Conservation (phyloP, 2,113 vertebrate species). For the Strigops habroptila region DNA sequence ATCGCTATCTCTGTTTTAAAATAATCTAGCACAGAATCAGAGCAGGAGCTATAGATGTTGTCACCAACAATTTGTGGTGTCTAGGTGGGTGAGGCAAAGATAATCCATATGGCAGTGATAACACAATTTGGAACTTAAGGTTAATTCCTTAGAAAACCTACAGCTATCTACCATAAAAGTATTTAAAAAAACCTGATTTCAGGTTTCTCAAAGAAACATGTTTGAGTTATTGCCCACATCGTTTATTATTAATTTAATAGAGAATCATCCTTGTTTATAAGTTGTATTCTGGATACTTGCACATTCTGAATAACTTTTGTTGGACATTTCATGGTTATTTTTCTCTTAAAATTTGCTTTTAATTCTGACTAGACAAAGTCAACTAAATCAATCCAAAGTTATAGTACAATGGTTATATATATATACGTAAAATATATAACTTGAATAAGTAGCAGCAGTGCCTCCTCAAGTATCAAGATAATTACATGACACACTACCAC, state of each 20-base stretch:
- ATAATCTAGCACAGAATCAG: conserved; percentile 14
- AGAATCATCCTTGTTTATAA: not conserved
- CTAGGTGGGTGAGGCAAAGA: conserved; percentile 34
- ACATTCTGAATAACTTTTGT: not conserved
- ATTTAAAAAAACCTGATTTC: not conserved
- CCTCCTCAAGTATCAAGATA: not conserved
- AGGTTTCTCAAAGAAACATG: not conserved
- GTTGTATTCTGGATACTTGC: not conserved
- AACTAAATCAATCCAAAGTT: not conserved
- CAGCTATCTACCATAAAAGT: not conserved
- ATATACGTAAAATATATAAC: not conserved
- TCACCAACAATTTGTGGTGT: conserved; percentile 11
- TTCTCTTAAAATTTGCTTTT: conserved; percentile 8
- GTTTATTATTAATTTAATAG: conserved; percentile 14
- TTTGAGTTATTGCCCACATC: not conserved
- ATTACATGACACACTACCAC: not conserved
- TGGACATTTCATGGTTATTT: not conserved
- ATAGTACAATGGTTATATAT: not conserved
- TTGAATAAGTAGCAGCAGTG: not conserved
- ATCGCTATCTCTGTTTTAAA: conserved; percentile 13
- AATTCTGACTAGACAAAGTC: not conserved
- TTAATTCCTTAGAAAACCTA: conserved; percentile 12
- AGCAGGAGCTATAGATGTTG: not conserved
- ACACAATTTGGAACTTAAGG: conserved; percentile 1
- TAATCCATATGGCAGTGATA: conserved; percentile 37